These are phyloP conservation scores for Oxystoma pomonae DNA, from an alignment of 2,888 invertebrate species.

Conservation along the genomic window DNA sequence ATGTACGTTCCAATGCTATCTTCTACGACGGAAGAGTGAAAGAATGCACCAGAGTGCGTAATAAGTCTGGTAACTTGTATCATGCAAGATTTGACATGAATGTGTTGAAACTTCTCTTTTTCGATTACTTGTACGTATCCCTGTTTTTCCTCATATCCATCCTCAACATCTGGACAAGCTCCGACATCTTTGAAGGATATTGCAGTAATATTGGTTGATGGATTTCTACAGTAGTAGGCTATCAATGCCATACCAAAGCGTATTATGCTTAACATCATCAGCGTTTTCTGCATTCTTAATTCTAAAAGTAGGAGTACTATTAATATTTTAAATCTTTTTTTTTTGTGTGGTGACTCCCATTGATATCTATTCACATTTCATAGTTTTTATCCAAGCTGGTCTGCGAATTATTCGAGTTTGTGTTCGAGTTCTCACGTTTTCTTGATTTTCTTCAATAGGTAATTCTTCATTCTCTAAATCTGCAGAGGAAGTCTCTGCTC, in stretches of 20 bases:
- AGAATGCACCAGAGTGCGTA: background rate
- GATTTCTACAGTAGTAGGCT: slow-evolving; percentile 8
- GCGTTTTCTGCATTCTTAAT: background rate
- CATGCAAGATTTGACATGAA: slow-evolving; percentile 3
- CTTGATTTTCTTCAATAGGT: no score
- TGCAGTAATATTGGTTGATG: slow-evolving; percentile 3
- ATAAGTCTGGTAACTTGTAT: background rate
- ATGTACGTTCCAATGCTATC: no score
- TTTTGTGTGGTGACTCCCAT: background rate
- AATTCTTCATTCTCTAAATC: no score
- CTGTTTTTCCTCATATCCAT: background rate
- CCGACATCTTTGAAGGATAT: slow-evolving; percentile 6
- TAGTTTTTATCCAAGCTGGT: no score
- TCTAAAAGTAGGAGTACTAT: background rate
- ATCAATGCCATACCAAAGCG: slow-evolving; percentile 1
- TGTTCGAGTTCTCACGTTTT: no score
- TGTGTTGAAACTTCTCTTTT: slow-evolving; percentile 3
- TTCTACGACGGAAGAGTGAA: no score
- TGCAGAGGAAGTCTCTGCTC: no score
- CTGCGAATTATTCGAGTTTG: no score
- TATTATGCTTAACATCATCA: no score
- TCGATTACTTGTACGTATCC: slow-evolving; percentile 9
- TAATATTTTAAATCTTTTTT: background rate
- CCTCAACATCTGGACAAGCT: slow-evolving; percentile 3
- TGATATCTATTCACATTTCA: background rate